These are phyloP conservation scores for Balanococcus diminutus DNA, from an alignment of 2,888 invertebrate species.

Conservation along the genomic window DNA sequence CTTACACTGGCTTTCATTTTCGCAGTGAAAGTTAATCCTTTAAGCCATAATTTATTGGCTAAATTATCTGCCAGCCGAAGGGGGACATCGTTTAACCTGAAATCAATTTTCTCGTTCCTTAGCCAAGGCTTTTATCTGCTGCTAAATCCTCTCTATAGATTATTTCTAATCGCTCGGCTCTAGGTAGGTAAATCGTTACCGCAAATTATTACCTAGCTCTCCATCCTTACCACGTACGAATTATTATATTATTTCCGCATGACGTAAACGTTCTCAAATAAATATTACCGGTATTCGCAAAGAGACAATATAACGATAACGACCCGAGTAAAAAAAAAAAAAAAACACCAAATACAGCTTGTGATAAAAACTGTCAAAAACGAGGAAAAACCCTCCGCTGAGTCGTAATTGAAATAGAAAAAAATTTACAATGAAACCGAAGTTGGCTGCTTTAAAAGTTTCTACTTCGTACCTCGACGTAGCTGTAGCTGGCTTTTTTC, in stretches of 20 bases:
- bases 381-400: background rate
- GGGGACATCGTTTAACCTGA: conserved; percentile 40
- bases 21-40: conserved; percentile 46
- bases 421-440: background rate
- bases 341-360: background rate
- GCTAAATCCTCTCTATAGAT: background rate
- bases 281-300: background rate
- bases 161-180: background rate
- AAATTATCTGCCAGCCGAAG: conserved; percentile 26
- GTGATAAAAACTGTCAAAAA: conserved; percentile 6
- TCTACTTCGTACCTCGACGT: background rate
- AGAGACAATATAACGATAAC: background rate
- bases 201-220: background rate
- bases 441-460: background rate
- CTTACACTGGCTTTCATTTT: conserved; percentile 42
- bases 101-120: conserved; percentile 39
- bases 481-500: background rate
- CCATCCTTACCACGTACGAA: too few species aligned
- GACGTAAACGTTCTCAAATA: background rate
- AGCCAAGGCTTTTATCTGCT: background rate
- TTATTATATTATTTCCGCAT: background rate
- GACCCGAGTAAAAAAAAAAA: too few species aligned
- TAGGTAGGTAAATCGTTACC: background rate
- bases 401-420: background rate
- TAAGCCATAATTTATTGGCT: conserved; percentile 47